These are phyloP conservation scores for Eupithecia subfuscata DNA, from an alignment of 2,888 invertebrate species.

Conservation along the genomic window DNA sequence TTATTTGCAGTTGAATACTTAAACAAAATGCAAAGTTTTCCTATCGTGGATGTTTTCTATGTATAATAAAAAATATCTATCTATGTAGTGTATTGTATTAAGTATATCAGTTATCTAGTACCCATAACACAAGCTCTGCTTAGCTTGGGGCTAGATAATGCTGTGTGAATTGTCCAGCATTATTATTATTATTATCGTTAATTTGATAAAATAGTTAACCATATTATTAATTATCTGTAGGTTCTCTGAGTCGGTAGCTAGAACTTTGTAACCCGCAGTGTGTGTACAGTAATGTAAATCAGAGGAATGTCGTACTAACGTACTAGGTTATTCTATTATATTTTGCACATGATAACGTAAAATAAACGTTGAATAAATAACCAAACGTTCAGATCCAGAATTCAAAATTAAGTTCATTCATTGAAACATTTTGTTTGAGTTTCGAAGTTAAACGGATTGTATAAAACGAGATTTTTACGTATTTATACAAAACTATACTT, in stretches of 20 bases:
- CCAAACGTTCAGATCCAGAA: slow-evolving; percentile 12
- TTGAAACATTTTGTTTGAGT: slow-evolving; percentile 26
- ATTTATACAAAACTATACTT: slow-evolving; percentile 9
- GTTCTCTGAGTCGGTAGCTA: background rate
- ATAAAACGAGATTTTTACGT: slow-evolving; percentile 18
- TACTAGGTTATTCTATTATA: background rate
- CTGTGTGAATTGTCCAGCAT: no score
- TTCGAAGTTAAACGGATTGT: slow-evolving; percentile 22
- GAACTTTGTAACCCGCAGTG: background rate
- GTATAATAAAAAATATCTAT: no score
- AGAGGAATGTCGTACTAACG: background rate
- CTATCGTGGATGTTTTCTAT: no score
- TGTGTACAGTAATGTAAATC: background rate
- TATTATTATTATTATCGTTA: no score
- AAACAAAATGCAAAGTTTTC: background rate
- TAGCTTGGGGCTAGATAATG: no score
- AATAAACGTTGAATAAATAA: slow-evolving; percentile 16
- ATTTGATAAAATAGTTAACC: background rate
- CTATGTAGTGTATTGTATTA: no score
- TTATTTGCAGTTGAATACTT: background rate
- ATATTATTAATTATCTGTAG: background rate
- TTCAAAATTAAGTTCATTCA: slow-evolving; percentile 17
- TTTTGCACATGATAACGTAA: slow-evolving; percentile 6
- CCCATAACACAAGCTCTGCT: no score
- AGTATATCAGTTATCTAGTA: no score